These are phyloP conservation scores for Chrysemys picta DNA, from an alignment of 2,113 vertebrate species.

Conservation along the genomic window DNA sequence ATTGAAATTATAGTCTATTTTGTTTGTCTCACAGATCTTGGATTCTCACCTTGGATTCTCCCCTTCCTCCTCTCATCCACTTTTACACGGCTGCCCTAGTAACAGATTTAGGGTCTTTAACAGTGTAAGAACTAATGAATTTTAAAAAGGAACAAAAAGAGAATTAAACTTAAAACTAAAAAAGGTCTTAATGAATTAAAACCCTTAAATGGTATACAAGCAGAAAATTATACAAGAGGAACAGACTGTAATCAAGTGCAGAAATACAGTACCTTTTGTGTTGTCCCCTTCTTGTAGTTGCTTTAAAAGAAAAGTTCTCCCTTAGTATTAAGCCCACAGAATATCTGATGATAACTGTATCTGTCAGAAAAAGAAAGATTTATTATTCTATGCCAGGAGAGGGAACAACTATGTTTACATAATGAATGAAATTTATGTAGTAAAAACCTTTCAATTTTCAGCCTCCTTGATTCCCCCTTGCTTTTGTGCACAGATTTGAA, in stretches of 20 bases:
- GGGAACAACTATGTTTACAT: constrained; percentile 11
- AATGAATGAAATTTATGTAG: not conserved
- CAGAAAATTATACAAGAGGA: constrained; percentile 6
- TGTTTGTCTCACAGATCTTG: not conserved
- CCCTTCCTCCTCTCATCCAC: not conserved
- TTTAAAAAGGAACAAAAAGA: not conserved
- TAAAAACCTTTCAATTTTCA: not conserved
- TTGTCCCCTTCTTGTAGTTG: not conserved
- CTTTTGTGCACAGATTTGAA: not conserved
- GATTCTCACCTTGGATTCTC: fast-evolving
- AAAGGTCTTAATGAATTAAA: not conserved
- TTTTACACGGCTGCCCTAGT: not conserved
- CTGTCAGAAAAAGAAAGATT: constrained; percentile 46
- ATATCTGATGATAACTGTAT: not conserved
- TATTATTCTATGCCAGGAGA: not conserved
- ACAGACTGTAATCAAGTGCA: not conserved
- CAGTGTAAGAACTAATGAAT: not conserved
- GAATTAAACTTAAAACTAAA: not conserved
- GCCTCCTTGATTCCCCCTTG: not conserved
- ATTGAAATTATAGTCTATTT: not conserved
- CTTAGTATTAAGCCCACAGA: not conserved
- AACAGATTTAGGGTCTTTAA: not conserved
- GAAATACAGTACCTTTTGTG: constrained; percentile 53
- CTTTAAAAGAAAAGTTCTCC: constrained; percentile 37
- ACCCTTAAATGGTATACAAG: not conserved